phyloP scores from a whole-genome alignment of 2,113 vertebrate species.

The Orthonyx spaldingii region DNA sequence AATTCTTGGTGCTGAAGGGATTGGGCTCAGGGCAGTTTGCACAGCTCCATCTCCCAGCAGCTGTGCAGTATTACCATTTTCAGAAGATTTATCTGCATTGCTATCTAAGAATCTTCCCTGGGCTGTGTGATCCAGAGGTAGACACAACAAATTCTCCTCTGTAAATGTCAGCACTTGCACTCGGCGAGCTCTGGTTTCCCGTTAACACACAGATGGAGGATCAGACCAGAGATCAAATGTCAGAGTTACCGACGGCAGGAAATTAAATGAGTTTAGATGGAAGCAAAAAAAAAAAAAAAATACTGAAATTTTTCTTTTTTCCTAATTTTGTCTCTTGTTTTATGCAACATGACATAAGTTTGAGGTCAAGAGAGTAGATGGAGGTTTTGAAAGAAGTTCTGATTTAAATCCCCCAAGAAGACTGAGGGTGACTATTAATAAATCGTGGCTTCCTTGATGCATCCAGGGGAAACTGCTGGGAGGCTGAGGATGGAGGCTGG shows the following conservation, averaged over 20 bases:
- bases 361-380: not conserved
- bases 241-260: not conserved
- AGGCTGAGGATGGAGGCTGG: fast-evolving
- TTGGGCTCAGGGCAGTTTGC: not conserved
- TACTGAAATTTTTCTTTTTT: not conserved
- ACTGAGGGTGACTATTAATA: fast-evolving
- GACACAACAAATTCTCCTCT: constrained; percentile 25
- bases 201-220: not conserved
- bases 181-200: not conserved
- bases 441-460: fast-evolving
- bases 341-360: not conserved
- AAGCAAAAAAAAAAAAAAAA: not conserved
- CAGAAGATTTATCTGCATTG: not conserved
- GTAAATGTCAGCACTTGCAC: not conserved
- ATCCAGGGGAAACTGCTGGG: not conserved
- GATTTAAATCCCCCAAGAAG: not conserved
- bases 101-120: not conserved
- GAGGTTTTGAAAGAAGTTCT: not conserved
- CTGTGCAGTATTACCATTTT: not conserved
- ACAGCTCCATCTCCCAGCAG: not conserved
- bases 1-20: not conserved
- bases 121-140: not conserved
- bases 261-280: not conserved
- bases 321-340: not conserved
- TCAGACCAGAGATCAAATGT: constrained; percentile 10